Conservation (phyloP, 2,113 vertebrate species). For the Coptodon bakossiorum region DNA sequence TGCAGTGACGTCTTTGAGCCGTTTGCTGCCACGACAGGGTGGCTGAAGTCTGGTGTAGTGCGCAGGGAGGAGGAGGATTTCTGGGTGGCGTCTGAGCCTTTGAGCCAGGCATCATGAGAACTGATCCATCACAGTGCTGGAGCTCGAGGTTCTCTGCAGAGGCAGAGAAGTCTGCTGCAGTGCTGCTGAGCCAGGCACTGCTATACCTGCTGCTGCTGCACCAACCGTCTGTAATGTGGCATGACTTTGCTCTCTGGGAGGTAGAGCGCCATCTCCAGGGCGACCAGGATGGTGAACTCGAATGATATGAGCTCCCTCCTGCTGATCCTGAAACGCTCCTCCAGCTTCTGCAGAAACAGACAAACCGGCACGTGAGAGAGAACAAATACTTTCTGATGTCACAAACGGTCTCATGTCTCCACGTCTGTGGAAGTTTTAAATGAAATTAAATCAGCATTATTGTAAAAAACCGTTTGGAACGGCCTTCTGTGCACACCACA, state of each 20-base stretch:
- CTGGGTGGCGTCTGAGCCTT: background rate
- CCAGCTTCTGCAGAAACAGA: conserved; percentile 79
- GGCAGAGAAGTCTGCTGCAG: background rate
- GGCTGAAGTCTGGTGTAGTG: background rate
- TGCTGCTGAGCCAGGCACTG: background rate
- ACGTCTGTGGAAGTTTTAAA: background rate
- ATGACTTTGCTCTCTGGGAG: conserved; percentile 92
- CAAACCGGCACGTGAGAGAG: background rate
- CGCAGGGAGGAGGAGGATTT: background rate
- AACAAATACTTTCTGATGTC: background rate
- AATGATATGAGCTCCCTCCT: conserved; percentile 88
- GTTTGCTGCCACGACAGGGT: background rate
- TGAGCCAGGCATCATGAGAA: background rate
- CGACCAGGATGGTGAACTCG: conserved; percentile 95
- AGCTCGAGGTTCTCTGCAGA: background rate
- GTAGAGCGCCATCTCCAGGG: conserved; percentile 94
- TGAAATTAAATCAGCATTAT: background rate
- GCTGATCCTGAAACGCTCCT: conserved; percentile 92
- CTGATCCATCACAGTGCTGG: background rate
- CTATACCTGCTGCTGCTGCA: conserved; percentile 73
- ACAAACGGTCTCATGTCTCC: fast-evolving
- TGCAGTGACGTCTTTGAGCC: background rate
- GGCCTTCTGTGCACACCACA: background rate
- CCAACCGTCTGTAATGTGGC: conserved; percentile 90
- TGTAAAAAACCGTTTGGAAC: background rate